These are phyloP conservation scores for Chelon auratus DNA, from an alignment of 2,797 vertebrate genomes.

Conservation along the genomic window DNA sequence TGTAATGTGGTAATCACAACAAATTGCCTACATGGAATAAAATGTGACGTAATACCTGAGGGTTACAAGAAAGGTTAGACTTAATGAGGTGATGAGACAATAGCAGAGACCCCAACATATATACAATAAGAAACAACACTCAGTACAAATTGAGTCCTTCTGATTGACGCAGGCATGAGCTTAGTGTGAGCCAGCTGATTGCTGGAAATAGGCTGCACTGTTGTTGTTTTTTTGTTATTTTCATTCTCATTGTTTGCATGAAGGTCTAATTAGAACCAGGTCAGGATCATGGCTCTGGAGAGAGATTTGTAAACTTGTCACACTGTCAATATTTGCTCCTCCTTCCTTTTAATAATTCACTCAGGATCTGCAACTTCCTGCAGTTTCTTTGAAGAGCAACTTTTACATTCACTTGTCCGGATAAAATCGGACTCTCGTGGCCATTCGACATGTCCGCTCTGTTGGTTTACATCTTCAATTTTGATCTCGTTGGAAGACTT, in stretches of 20 bases:
- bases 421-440: constrained; percentile 7
- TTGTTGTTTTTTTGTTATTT: neutral
- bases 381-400: neutral
- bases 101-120: neutral
- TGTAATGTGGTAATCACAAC: neutral
- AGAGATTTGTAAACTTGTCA: neutral
- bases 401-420: constrained; percentile 22
- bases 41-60: neutral
- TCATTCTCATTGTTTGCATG: neutral
- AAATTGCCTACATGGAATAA: neutral
- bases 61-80: too few species aligned
- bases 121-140: neutral
- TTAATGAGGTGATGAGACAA: neutral
- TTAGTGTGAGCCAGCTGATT: neutral
- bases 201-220: neutral
- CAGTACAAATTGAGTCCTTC: neutral
- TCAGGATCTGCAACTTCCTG: constrained; percentile 11
- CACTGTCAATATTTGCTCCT: constrained; percentile 11
- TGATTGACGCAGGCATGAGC: neutral
- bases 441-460: constrained; percentile 15
- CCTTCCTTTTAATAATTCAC: constrained; percentile 6
- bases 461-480: constrained; percentile 33
- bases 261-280: neutral
- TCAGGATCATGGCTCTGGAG: neutral
- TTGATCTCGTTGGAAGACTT: constrained; percentile 34